Evolutionary conservation across 2,888 invertebrate genomes (phyloP), one percentile per base, ranked within the genome.

Genomic region (Galerucella calmariensis): DNA sequence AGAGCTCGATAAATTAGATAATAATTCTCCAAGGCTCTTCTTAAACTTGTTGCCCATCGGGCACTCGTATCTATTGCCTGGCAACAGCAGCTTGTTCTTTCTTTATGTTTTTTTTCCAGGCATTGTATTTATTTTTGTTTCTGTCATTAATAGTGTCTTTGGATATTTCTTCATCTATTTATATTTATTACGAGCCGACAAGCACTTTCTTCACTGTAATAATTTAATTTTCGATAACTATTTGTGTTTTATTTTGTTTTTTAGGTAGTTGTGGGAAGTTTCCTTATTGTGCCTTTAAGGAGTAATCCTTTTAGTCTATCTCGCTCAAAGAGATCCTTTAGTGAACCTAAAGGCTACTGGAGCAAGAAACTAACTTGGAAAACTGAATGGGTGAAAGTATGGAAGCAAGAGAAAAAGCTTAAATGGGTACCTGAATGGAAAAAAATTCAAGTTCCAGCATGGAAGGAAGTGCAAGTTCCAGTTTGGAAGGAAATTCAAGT

Each of bases 311-410:
- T 86, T 76, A 89, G 88, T 83, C 85, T 87, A 82, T 85, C 88
- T 82, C 88, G 91, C 77, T 88, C 88, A 53, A 91, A 91, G 83
- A 88, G 91, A 77, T 90, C 91, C 79, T 90, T 91, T 81, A 89
- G 90, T 71, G 89, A 44, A 35, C 93, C 93, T 75, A 88, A 90
- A 82, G 94, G 94, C 75, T 91, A 92, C 80, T 94, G 94, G 94
- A 93, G 94, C 86, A 95, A 94, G 87, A 95, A 94, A 86, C 89
- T 95, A 63, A 91, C 91, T 44, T 95, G 95, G 95, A 95, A 95
- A 87, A 92, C 93, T 75, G 94, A 94, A 80, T 94, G 94, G 94
- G 91, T 92, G 81, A 91, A 92, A 84, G 88, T 93, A 44, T 94
- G 93, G 93, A 94, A 94, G 86, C 91, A 91, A 0, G 91, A 93